Evolutionary conservation across 2,888 invertebrate genomes (phyloP).

Genomic region (Agrotis puta): DNA sequence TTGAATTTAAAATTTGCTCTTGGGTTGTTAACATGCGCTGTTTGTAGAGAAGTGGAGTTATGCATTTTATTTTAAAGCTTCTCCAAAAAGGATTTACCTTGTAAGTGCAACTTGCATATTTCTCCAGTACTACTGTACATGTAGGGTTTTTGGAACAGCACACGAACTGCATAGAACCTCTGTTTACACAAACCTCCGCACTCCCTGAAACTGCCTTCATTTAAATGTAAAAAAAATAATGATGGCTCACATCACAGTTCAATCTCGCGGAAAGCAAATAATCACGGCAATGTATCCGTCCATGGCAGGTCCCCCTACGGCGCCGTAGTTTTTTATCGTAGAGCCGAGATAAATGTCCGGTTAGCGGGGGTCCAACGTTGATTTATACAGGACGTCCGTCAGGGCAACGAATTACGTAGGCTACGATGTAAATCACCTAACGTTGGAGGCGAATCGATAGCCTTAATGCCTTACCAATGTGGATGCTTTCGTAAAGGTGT

Average conservation of each 20-base stretch:
- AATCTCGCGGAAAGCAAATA: constrained; percentile 68
- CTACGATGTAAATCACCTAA: constrained; percentile 88
- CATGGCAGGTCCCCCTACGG: constrained; percentile 71
- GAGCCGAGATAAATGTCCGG: constrained; percentile 88
- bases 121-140: not conserved
- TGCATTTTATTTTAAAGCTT: constrained; percentile 30
- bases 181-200: constrained; percentile 13
- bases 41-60: constrained; percentile 9
- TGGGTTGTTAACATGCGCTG: constrained; percentile 6
- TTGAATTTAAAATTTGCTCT: constrained; percentile 50
- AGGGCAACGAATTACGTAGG: constrained; percentile 88
- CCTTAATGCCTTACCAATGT: constrained; percentile 78
- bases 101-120: not conserved
- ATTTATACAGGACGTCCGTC: constrained; percentile 89
- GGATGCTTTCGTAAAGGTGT: constrained; percentile 55
- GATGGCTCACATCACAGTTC: constrained; percentile 58
- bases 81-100: constrained; percentile 8
- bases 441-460: constrained; percentile 80
- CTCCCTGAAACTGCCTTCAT: constrained; percentile 29
- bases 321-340: constrained; percentile 83
- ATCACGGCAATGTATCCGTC: constrained; percentile 71
- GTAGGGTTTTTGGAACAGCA: too few species aligned
- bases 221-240: constrained; percentile 54
- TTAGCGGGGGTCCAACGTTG: constrained; percentile 89
- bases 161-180: constrained; percentile 1